Percentiles rank a stretch among this genome's conserved stretches.
Conservation (phyloP, 2,888 invertebrate genomes). For the Caenorhabditis wallacei region DNA sequence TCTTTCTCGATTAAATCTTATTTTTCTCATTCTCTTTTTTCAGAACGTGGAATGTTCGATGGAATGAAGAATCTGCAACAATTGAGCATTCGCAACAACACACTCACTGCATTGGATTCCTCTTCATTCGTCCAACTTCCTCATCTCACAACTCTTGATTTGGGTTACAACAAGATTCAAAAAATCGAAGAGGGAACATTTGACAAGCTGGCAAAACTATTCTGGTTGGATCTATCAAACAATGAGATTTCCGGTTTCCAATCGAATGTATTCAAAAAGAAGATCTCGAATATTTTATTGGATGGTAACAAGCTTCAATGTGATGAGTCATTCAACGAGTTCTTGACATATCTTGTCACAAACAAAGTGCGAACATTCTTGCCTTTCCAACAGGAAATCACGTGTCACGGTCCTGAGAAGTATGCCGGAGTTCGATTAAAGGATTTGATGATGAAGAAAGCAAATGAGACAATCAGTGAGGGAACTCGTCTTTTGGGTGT, state of each 20-base stretch:
- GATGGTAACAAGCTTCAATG: slow-evolving; percentile 79
- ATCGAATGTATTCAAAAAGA: slow-evolving; percentile 74
- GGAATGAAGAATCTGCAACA: slow-evolving; percentile 88
- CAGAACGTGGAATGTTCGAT: slow-evolving; percentile 79
- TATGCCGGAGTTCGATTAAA: slow-evolving; percentile 75
- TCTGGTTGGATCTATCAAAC: slow-evolving; percentile 81
- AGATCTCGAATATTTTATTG: slow-evolving; percentile 78
- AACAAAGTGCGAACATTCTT: slow-evolving; percentile 81
- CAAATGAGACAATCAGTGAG: slow-evolving; percentile 77
- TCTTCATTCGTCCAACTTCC: slow-evolving; percentile 74
- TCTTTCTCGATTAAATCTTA: no score
- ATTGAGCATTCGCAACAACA: slow-evolving; percentile 77
- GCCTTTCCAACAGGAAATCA: slow-evolving; percentile 80
- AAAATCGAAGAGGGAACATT: slow-evolving; percentile 87
- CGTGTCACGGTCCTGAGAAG: slow-evolving; percentile 77
- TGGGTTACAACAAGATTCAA: slow-evolving; percentile 88
- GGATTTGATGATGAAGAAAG: slow-evolving; percentile 82
- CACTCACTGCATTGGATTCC: slow-evolving; percentile 68
- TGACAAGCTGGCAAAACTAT: slow-evolving; percentile 71
- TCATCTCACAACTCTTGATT: slow-evolving; percentile 77
- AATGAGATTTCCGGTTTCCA: slow-evolving; percentile 76
- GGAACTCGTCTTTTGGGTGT: slow-evolving; percentile 55
- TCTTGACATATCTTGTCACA: slow-evolving; percentile 73
- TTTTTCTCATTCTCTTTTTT: no score
- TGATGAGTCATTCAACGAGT: slow-evolving; percentile 79